Base-by-base conservation (phyloP, 2,888 invertebrate species). In the Boloria euphrosyne region DNA sequence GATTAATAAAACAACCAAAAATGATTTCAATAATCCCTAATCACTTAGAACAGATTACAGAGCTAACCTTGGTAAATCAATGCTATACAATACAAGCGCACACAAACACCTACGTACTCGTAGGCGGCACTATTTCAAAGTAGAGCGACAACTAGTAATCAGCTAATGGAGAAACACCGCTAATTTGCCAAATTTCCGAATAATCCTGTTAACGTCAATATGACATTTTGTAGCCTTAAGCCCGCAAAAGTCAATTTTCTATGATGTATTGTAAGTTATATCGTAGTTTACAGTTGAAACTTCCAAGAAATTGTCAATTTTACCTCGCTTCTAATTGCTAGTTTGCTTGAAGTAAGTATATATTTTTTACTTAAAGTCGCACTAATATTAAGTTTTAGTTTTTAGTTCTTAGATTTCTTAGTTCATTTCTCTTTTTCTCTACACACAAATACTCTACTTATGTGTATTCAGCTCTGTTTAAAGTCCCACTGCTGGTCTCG, bases 121-220 rank as follows among this genome's bases (percentile, higher is more conserved):
- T 59, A 59, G 49, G 50, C 16, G 38, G 57, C 16, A 50, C 38
- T 44, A 46, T 16, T 27, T 59, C 46, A 16, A 58, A 47, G 31
- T 47, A 47, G 58, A 16, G n/a, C 49, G 44, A 18, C 38, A 13
- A 22, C 50, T 38, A 46, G 59, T 54, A 66, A 66, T 66, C 49
- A 66, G 31, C 66, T 66, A 66, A 66, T 66, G 66, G 62, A 62
- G 47, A 49, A 53, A 55, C 61, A 18, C 60, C 61, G n/a, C 59
- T 50, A 61, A 54, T 53, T 27, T 54, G 43, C 43, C 66, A 16
- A 64, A 64, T 51, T 27, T 58, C 51, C 27, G 22, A 58, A 64
- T 64, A 58, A 64, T 64, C 51, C 14, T 43, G 58, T 64, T 58
- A 51, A 64, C 47, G 31, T 38, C 17, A 53, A 46, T 13, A 53